Conservation (phyloP, 2,888 invertebrate genomes). For the Conchocele bisecta region DNA sequence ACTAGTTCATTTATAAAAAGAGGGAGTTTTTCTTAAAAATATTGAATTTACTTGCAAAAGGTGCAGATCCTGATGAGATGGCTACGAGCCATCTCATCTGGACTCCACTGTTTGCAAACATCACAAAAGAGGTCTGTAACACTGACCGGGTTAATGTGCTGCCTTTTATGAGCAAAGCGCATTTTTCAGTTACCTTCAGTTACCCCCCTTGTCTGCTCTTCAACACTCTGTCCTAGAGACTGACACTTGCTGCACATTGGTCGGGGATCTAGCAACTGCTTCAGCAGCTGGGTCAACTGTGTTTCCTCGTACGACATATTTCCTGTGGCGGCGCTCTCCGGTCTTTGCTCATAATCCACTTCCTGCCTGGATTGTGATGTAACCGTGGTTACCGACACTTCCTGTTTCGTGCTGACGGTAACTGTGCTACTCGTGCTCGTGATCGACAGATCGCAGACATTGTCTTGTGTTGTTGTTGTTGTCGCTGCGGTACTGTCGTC, state of each 20-base stretch:
- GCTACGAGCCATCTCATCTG: too few relatives aligned
- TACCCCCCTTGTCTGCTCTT: neutral
- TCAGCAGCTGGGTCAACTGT: constrained; percentile 20
- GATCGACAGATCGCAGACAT: constrained; percentile 18
- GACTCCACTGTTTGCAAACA: too few relatives aligned
- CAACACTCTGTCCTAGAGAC: neutral
- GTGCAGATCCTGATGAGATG: too few relatives aligned
- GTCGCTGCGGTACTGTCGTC: neutral
- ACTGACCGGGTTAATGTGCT: too few relatives aligned
- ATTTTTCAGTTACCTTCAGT: too few relatives aligned
- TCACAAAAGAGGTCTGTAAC: too few relatives aligned
- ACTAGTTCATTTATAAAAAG: too few relatives aligned
- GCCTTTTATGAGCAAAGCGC: too few relatives aligned
- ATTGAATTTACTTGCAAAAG: too few relatives aligned
- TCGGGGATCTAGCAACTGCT: constrained; percentile 44
- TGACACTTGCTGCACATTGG: constrained; percentile 36
- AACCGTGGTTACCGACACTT: constrained; percentile 12
- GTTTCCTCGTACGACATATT: neutral
- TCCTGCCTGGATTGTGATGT: neutral
- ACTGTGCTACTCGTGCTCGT: constrained; percentile 42
- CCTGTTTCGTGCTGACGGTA: constrained; percentile 34
- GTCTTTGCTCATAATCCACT: too few relatives aligned
- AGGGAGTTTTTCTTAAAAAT: too few relatives aligned
- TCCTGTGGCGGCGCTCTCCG: too few relatives aligned
- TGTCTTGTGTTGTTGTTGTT: neutral